Evolutionary conservation across 2,113 vertebrate species (phyloP).

Genomic region (Hassar affinis): DNA sequence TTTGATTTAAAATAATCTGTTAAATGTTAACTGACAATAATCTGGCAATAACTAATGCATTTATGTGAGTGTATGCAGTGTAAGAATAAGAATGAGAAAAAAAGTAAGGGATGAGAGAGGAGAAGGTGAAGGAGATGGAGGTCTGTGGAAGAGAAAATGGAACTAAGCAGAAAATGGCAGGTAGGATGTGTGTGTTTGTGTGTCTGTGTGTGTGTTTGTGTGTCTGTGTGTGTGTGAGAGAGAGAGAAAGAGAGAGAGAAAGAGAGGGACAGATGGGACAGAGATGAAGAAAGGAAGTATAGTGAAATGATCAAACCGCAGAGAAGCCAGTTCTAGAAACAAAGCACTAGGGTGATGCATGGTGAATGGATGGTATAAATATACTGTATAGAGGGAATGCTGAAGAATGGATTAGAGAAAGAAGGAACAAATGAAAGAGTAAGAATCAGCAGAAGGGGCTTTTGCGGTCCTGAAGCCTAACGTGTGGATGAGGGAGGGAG

Average conservation of each 20-base stretch:
- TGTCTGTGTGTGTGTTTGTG: not conserved
- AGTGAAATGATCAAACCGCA: conserved; percentile 37
- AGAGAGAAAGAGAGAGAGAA: not conserved
- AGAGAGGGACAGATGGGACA: conserved; percentile 8
- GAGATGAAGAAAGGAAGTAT: conserved; percentile 24
- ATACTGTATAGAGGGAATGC: conserved; percentile 16
- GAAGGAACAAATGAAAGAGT: conserved; percentile 56
- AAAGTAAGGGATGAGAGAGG: not conserved
- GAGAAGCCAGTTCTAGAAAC: conserved; percentile 35
- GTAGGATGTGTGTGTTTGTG: not conserved
- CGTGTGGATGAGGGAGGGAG: conserved; percentile 38
- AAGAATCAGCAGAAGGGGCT: conserved; percentile 62
- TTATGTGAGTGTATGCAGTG: not conserved
- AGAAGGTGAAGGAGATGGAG: conserved; percentile 4
- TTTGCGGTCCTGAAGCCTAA: conserved; percentile 57
- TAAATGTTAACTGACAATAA: not conserved
- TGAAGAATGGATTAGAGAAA: conserved; percentile 34
- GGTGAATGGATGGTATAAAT: conserved; percentile 20
- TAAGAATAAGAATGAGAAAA: not conserved
- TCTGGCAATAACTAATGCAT: not conserved
- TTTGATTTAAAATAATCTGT: not conserved
- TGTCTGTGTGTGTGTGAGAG: not conserved
- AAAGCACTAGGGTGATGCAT: conserved; percentile 30
- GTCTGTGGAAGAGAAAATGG: conserved; percentile 20
- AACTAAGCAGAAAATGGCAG: conserved; percentile 39